Evolutionary conservation across 2,888 invertebrate species (phyloP), one percentile per base, ranked within the genome.

Genomic region (Blastobasis adustella): DNA sequence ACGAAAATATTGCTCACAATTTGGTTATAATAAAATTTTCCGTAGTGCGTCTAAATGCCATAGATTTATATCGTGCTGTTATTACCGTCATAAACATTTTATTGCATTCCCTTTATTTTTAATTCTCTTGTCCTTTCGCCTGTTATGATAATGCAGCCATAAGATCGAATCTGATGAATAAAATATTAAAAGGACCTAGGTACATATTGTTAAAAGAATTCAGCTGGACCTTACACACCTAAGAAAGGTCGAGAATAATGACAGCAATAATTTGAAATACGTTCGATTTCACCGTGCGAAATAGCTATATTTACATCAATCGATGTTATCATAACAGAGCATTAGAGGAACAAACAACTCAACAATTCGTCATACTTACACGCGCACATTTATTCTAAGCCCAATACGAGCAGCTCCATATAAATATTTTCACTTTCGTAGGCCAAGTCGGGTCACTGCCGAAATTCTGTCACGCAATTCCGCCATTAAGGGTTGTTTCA

Each of bases 401-500:
- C 23, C 23, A 23, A 23, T 23, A 23, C 61, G 59, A 55, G 53
- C 84, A 75, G 60, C 87, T 82, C 83, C 60, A 59, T 62, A 69
- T 45, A 78, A 56, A 76, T 86, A 82, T 82, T 86, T 87, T 88
- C 87, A 88, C 87, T 88, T 87, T 88, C 86, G 79, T 79, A 71
- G 76, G 76, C 71, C 71, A 77, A 76, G 74, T 71, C 75, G 79
- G 86, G 86, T 86, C 87, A 87, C 82, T 87, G 86, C 82, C 87
- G 82, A 87, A 87, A 87, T 85, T 82, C 80, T 82, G 87, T 84
- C 89, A 89, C 89, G 89, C 89, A 77, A 89, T 87, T 65, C 78
- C 69, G 76, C 89, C 87, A 89, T 89, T 89, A 89, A 76, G 85
- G 83, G 81, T 80, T 76, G 84, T 80, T 78, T 71, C 65, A 62